Base-by-base conservation (phyloP, 2,888 invertebrate species). In the Amorpha juglandis region DNA sequence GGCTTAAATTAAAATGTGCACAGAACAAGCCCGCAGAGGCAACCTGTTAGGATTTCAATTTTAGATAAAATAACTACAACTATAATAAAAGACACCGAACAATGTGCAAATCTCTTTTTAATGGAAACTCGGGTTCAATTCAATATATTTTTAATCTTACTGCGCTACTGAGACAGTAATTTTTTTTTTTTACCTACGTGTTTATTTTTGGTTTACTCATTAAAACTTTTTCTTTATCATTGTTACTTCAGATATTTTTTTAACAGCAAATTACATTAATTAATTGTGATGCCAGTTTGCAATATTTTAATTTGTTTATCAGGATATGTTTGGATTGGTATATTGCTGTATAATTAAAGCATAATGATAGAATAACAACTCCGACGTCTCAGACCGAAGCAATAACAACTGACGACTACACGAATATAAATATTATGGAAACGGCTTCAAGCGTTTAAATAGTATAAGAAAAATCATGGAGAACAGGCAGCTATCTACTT, bases 291-390 rank as follows among this genome's bases (percentile, higher is more conserved):
- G 16, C 11, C 16, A 58, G 38, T 19, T 38, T 42, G 19, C 6
- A 58, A 19, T 11, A 9, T 42, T 58, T 58, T 42, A 0, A 19
- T 42, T 19, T 7, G 38, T 0, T 19, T 53, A 27, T 52, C 14
- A n/a, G 42, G 27, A 38, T 16, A n/a, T 27, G 45, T 45, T 64
- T 64, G 53, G 16, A 52, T 53, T 63, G 19, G 45, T 19, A 35
- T 47, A 21, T 42, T 6, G 16, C 52, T 19, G 33, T 47, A 50
- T 66, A 63, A 53, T 66, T 52, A 63, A 47, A 19, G 19, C 27
- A 66, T 63, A 63, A 66, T 66, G 12, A 63, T 63, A 66, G n/a
- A 66, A 62, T 63, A 66, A 66, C 63, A 53, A 16, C 35, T 6
- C n/a, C n/a, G 9, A 51, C 62, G 35, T 52, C 33, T 65, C 48